Conservation (phyloP, 2,888 invertebrate species). For the Dryobota labecula region DNA sequence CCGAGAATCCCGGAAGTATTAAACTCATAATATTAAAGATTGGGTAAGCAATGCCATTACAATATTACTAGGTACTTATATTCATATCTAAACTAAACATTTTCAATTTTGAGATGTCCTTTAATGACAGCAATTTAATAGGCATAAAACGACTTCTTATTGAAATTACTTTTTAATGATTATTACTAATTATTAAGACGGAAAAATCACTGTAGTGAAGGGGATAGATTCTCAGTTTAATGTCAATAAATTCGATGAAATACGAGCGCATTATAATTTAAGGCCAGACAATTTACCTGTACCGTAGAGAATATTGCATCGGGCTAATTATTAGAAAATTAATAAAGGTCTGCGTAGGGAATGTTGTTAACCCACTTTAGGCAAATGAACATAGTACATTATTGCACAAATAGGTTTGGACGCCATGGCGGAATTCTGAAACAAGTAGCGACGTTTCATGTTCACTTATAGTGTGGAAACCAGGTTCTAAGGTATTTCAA, state of each 20-base stretch:
- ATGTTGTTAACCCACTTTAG: slow-evolving; percentile 62
- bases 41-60: not conserved
- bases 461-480: slow-evolving; percentile 21
- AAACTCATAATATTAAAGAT: not conserved
- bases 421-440: slow-evolving; percentile 23
- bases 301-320: slow-evolving; percentile 46
- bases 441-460: slow-evolving; percentile 22
- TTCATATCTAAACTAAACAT: not conserved
- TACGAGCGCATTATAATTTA: slow-evolving; percentile 34
- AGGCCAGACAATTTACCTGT: slow-evolving; percentile 47
- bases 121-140: not conserved
- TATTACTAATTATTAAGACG: not conserved
- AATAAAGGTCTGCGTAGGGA: slow-evolving; percentile 58
- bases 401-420: slow-evolving; percentile 44
- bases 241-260: slow-evolving; percentile 32
- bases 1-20: not conserved
- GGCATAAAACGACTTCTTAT: not conserved
- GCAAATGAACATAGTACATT: slow-evolving; percentile 34
- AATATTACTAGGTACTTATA: not conserved
- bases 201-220: slow-evolving; percentile 8
- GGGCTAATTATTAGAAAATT: slow-evolving; percentile 66
- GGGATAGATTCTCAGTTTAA: not conserved
- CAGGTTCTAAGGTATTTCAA: not conserved
- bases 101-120: not conserved
- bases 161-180: slow-evolving; percentile 22